These are phyloP conservation scores for Eurypyga helias DNA, from an alignment of 2,113 vertebrate genomes.

Conservation along the genomic window DNA sequence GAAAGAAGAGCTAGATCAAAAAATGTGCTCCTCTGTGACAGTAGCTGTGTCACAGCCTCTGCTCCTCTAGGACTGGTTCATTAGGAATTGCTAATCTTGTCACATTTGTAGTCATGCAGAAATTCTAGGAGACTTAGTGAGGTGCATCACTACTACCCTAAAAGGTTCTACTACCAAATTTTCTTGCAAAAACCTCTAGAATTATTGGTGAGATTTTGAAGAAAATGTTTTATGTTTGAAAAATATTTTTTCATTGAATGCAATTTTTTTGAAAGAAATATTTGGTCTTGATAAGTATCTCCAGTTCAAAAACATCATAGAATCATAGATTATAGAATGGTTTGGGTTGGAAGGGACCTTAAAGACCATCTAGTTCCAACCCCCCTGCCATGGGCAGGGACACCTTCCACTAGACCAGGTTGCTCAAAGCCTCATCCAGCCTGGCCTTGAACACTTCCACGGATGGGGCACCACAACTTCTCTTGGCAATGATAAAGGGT, in stretches of 20 bases:
- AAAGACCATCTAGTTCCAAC: too few relatives aligned
- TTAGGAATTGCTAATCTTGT: not conserved
- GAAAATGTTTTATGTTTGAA: not conserved
- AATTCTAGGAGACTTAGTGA: not conserved
- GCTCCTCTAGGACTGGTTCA: not conserved
- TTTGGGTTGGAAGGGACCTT: too few relatives aligned
- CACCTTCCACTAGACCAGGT: too few relatives aligned
- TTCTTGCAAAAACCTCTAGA: not conserved
- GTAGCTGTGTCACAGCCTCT: not conserved
- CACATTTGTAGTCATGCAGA: not conserved
- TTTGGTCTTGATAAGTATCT: not conserved
- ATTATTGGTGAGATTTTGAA: not conserved
- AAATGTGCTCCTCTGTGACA: not conserved
- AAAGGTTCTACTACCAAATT: fast-evolving
- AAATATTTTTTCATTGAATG: not conserved
- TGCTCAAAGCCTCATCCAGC: too few relatives aligned
- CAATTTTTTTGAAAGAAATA: not conserved
- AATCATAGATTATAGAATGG: too few relatives aligned
- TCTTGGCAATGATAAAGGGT: not conserved
- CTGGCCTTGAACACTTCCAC: too few relatives aligned
- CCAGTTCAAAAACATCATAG: not conserved
- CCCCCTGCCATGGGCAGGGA: too few relatives aligned
- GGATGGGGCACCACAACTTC: too few relatives aligned
- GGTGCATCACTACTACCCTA: not conserved
- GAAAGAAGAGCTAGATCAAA: not conserved